A percentile compares a stretch with the other conserved stretches of the same genome.
phyloP scores from a whole-genome alignment of 2,113 vertebrate species.

The human (Homo sapiens) region GRCh38 chr6:46800501-46801000 shows the following conservation, averaged over 20 bases:
- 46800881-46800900: neutral
- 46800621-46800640: neutral
- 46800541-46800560: neutral
- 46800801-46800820: neutral
- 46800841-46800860: neutral
- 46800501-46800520: neutral
- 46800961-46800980: neutral
- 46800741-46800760: neutral
- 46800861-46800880: neutral
- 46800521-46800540: neutral
- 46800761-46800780: neutral
- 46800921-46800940: neutral
- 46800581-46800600: neutral
- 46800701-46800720: neutral
- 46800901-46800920: neutral
- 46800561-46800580: neutral
- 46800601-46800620: neutral
- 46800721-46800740: neutral
- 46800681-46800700: neutral
- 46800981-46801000: neutral
- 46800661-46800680: neutral
- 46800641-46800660: neutral
- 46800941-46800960: neutral
- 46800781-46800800: neutral
- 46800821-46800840: neutral